A percentile compares a stretch with the other conserved stretches of the same genome.
Conservation (phyloP, 2,888 invertebrate genomes). For the Eristalis pertinax region DNA sequence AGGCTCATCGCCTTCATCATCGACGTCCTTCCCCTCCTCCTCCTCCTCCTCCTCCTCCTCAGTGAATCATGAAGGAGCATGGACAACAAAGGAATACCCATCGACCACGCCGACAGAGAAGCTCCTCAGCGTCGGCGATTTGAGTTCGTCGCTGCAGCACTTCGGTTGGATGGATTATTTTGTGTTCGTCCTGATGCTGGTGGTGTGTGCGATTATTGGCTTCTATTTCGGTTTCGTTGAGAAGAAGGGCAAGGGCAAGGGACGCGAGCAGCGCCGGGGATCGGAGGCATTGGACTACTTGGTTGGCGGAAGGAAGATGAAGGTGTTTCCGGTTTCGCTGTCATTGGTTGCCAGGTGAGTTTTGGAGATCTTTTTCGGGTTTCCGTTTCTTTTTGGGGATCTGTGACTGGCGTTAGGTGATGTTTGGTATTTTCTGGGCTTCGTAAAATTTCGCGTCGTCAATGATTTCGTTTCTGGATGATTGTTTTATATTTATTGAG, state of each 20-base stretch:
- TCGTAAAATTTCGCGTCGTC: too few species aligned
- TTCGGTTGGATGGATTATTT: conserved; percentile 89
- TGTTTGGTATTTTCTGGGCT: neutral
- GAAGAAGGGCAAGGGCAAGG: conserved; percentile 79
- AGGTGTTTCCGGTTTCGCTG: conserved; percentile 90
- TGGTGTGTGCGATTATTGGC: conserved; percentile 90
- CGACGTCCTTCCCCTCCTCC: conserved; percentile 9
- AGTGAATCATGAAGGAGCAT: neutral
- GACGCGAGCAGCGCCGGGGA: conserved; percentile 75
- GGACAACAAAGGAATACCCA: conserved; percentile 1
- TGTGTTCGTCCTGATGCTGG: conserved; percentile 89
- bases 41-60: neutral
- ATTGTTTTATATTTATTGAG: too few species aligned
- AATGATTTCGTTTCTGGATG: too few species aligned
- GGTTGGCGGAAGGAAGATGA: conserved; percentile 91
- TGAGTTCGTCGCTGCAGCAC: conserved; percentile 83
- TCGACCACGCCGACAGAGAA: conserved; percentile 18
- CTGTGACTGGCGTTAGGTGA: neutral
- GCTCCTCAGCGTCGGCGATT: conserved; percentile 78
- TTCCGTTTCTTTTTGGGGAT: neutral
- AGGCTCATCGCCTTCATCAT: conserved; percentile 30
- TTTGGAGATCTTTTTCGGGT: neutral
- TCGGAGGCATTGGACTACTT: conserved; percentile 86
- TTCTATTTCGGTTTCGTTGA: conserved; percentile 91
- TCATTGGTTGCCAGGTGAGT: conserved; percentile 91